A percentile compares a stretch with the other conserved stretches of the same genome.
phyloP scores from a whole-genome alignment of 2,113 vertebrate genomes.

The Formicarius rufipectus region DNA sequence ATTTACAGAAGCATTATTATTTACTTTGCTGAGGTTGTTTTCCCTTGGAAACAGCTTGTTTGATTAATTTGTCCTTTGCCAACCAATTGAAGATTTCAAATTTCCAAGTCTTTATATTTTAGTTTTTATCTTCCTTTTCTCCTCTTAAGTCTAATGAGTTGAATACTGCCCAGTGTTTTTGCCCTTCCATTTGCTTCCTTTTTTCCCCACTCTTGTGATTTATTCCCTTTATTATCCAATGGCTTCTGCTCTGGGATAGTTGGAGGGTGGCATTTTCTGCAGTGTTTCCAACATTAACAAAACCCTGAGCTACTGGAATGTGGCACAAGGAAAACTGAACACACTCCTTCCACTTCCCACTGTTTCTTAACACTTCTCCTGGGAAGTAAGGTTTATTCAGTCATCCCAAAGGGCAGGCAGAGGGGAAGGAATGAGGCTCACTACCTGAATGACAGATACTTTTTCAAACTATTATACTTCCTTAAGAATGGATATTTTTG shows the following conservation, averaged over 20 bases:
- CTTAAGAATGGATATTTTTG: conserved; percentile 25
- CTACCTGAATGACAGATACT: conserved; percentile 4
- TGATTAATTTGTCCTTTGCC: background rate
- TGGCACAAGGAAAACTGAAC: background rate
- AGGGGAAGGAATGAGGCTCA: background rate
- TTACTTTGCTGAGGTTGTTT: background rate
- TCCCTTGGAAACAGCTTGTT: background rate
- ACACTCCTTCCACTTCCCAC: background rate
- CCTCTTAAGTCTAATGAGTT: background rate
- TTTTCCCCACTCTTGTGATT: background rate
- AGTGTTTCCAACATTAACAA: background rate
- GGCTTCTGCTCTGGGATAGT: background rate
- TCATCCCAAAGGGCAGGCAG: background rate
- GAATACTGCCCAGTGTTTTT: background rate
- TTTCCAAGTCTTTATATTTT: background rate
- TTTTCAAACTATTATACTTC: conserved; percentile 28
- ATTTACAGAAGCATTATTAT: background rate
- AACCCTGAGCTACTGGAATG: background rate
- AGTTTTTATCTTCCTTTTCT: background rate
- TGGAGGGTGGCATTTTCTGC: background rate
- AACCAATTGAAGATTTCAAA: background rate
- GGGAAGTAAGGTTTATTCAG: background rate
- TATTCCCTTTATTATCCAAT: background rate
- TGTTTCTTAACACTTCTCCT: background rate
- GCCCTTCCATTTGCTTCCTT: background rate